These are phyloP conservation scores for Chelonia mydas DNA, from an alignment of 2,797 vertebrate species.

Conservation along the genomic window DNA sequence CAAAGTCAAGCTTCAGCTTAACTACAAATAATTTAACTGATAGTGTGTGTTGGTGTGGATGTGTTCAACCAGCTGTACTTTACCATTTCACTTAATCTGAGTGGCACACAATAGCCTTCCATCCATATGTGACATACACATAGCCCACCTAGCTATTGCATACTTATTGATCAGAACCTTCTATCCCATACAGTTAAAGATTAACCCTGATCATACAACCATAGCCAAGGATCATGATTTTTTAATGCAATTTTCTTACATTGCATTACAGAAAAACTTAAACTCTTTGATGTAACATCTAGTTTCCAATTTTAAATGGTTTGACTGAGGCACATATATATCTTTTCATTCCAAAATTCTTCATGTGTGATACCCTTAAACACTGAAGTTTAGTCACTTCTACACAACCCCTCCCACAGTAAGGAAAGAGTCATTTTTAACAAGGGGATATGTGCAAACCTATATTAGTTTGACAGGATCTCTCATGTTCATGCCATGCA, in stretches of 20 bases:
- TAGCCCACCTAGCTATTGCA: slow-evolving; percentile 8
- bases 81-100: not conserved
- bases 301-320: slow-evolving; percentile 69
- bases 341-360: slow-evolving; percentile 54
- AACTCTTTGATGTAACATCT: slow-evolving; percentile 47
- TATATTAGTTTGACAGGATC: slow-evolving; percentile 67
- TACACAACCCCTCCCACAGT: slow-evolving; percentile 18
- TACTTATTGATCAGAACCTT: slow-evolving; percentile 58
- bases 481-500: slow-evolving; percentile 68
- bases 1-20: not conserved
- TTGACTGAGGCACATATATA: slow-evolving; percentile 26
- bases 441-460: slow-evolving; percentile 71
- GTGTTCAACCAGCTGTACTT: accelerated
- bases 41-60: not conserved
- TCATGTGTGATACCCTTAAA: slow-evolving; percentile 31
- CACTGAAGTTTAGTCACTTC: slow-evolving; percentile 73
- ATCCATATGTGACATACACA: not conserved
- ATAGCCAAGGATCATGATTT: slow-evolving; percentile 23
- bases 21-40: not conserved
- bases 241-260: slow-evolving; percentile 8
- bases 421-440: slow-evolving; percentile 67
- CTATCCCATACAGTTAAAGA: slow-evolving; percentile 7
- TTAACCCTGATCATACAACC: not conserved
- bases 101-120: not conserved
- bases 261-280: slow-evolving; percentile 34